Base-by-base conservation (phyloP, 2,113 vertebrate species). In the Sitta europaea region DNA sequence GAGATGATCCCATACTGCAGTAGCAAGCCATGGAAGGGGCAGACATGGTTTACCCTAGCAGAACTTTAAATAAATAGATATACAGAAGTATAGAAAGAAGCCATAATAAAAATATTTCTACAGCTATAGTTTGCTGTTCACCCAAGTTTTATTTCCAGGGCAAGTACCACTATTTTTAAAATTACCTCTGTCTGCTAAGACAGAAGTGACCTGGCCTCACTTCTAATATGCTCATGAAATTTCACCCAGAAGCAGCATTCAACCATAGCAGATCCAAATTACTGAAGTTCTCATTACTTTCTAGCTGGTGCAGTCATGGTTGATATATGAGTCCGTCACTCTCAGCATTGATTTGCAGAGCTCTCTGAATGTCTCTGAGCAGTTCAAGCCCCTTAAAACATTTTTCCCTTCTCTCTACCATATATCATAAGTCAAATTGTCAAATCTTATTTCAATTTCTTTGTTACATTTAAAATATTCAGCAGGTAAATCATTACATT, bases 211-310 rank as follows among this genome's bases (percentile, higher is more conserved):
- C 74, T 70, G 53, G n/a, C 78, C 65, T 62, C 47, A 31, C 72
- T 94, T 93, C 77, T 70, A 91, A 86, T 48, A 59, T 14, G 31
- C 80, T 94, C 70, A 83, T 88, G 73, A 92, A 87, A 96, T 70
- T 92, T 86, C 77, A 95, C 42, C 76, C 92, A 93, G 83, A 87
- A 91, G 86, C 42, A 88, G 88, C 72, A 82, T 51, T 95, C 90
- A 96, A 61, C 86, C 93, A 89, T 74, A 96, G 94, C 95, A 97
- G 86, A 96, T 73, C 33, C 72, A 92, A 91, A 94, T 92, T 80
- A 80, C 83, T 86, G 61, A 87, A 86, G 78, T 91, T 96, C 88
- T 97, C 85, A 93, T 95, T 96, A 91, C 71, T 72, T 85, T 63
- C 79, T 67, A 66, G 78, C 81, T 78, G 29, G 36, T 75, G 63